These are phyloP conservation scores for Aurelia coerulea DNA, from an alignment of 30 jellyfish, hydroid and myxozoan genomes.

Conservation along the genomic window DNA sequence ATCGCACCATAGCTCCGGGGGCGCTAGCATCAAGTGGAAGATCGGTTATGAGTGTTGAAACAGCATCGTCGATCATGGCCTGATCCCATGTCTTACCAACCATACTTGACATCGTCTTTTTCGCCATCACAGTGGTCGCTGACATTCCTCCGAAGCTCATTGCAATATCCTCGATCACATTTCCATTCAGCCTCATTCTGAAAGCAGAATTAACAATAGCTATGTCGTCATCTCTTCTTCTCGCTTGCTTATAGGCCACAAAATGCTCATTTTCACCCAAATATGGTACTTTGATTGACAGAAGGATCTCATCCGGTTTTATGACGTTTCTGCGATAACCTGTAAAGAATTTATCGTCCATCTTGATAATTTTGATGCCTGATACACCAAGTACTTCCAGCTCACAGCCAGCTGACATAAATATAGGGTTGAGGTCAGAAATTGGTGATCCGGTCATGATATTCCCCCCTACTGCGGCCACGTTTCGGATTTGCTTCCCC, in stretches of 20 bases:
- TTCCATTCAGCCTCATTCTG: conserved; percentile 18
- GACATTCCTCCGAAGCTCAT: conserved; percentile 53
- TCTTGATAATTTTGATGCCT: neutral
- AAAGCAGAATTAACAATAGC: conserved; percentile 47
- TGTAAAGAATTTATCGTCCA: conserved; percentile 39
- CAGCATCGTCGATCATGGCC: conserved; percentile 36
- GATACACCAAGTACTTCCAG: conserved; percentile 1
- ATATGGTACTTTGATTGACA: conserved; percentile 36
- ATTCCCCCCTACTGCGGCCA: conserved; percentile 48
- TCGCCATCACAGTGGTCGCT: conserved; percentile 37
- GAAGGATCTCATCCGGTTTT: conserved; percentile 34
- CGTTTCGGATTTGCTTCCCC: conserved; percentile 47
- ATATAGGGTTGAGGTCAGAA: conserved; percentile 44
- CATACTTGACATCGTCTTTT: conserved; percentile 26
- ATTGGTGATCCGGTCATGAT: conserved; percentile 44
- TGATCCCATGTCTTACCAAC: conserved; percentile 20
- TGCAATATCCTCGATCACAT: conserved; percentile 16
- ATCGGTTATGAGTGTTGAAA: conserved; percentile 1
- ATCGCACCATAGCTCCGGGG: conserved; percentile 57
- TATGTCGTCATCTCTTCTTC: conserved; percentile 54
- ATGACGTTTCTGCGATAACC: conserved; percentile 34
- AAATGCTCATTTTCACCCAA: conserved; percentile 30
- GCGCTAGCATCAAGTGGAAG: conserved; percentile 30
- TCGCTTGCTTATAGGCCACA: conserved; percentile 21
- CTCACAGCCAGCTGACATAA: conserved; percentile 38